Percentiles rank a stretch among this genome's conserved stretches.
Conservation (phyloP, 2,797 vertebrate genomes). For the Liasis olivaceus region DNA sequence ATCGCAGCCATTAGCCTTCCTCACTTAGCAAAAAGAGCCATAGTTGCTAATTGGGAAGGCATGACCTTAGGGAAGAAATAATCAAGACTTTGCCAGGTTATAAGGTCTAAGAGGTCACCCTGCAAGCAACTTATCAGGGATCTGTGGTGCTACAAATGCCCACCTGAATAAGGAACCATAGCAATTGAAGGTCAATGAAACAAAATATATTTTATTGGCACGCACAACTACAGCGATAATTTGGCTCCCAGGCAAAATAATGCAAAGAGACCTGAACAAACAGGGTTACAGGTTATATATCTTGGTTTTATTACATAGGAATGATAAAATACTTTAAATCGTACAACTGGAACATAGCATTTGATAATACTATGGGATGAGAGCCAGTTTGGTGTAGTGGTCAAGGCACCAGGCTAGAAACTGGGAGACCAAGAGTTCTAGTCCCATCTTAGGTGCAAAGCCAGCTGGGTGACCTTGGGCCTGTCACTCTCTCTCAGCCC, state of each 20-base stretch:
- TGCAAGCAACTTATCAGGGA: neutral
- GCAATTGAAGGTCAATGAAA: neutral
- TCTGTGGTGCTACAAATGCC: neutral
- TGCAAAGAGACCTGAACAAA: neutral
- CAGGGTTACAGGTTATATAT: neutral
- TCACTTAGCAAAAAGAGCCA: neutral
- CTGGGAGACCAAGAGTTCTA: neutral
- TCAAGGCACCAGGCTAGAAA: neutral
- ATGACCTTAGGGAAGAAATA: neutral
- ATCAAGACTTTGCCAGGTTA: neutral
- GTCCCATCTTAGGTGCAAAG: neutral
- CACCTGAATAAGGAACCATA: neutral
- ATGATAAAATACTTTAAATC: neutral
- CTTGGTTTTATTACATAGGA: neutral
- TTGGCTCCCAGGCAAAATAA: neutral
- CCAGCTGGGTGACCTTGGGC: neutral
- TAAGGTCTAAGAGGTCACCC: neutral
- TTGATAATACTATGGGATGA: neutral
- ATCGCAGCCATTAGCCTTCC: neutral
- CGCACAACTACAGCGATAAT: neutral
- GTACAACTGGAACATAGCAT: neutral
- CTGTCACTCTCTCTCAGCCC: neutral
- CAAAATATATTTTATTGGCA: neutral
- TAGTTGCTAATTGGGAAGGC: neutral
- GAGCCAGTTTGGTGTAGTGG: neutral